Evolutionary conservation across 2,888 invertebrate genomes (phyloP).

Genomic region (Deilephila elpenor): DNA sequence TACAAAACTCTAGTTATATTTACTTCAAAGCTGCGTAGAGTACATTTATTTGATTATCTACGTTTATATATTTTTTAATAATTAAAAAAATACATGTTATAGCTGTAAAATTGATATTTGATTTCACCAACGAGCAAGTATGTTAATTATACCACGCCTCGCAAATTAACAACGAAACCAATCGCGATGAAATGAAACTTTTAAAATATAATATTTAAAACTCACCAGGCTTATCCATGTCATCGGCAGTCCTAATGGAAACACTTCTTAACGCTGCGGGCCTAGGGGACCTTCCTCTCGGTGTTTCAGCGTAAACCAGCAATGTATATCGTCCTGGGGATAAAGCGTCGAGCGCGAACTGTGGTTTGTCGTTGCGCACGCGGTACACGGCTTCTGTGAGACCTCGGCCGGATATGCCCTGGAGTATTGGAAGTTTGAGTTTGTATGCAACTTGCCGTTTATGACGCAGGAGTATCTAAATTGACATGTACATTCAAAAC

Average conservation of each 20-base stretch:
- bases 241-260: constrained; percentile 66
- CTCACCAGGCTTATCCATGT: constrained; percentile 74
- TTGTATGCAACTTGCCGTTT: constrained; percentile 23
- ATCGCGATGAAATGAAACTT: neutral
- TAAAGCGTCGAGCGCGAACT: constrained; percentile 89
- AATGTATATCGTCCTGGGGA: constrained; percentile 92
- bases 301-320: constrained; percentile 92
- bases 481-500: constrained; percentile 7
- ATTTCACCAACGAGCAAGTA: no score
- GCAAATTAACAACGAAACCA: no score
- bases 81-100: no score
- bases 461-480: constrained; percentile 18
- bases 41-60: no score
- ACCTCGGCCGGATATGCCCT: constrained; percentile 80
- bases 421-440: constrained; percentile 34
- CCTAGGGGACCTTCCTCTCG: constrained; percentile 89
- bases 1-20: no score
- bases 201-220: constrained; percentile 4
- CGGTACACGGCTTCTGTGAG: constrained; percentile 85
- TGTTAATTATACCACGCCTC: no score
- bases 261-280: constrained; percentile 90
- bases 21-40: no score
- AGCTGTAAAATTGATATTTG: no score
- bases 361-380: constrained; percentile 87
- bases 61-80: no score